Conservation (phyloP, 2,888 invertebrate genomes). For the Dusona sp. region DNA sequence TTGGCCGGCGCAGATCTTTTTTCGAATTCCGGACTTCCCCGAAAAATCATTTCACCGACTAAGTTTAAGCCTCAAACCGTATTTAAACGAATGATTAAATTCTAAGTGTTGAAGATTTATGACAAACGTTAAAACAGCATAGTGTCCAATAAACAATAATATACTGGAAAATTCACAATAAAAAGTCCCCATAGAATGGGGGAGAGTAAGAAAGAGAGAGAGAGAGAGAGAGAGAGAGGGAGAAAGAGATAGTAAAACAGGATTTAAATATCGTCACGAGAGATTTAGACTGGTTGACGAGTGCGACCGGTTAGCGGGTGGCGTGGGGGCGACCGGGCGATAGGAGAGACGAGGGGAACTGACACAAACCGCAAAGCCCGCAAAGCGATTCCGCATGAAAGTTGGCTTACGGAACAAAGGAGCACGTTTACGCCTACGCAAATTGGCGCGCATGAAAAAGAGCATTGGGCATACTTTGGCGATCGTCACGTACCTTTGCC, state of each 20-base stretch:
- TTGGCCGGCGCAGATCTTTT: too few species aligned
- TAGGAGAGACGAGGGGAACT: background rate
- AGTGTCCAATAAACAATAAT: constrained; percentile 10
- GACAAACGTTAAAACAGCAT: constrained; percentile 8
- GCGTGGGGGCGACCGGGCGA: background rate
- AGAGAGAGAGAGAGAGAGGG: constrained; percentile 15
- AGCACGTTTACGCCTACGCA: constrained; percentile 61
- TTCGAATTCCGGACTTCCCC: background rate
- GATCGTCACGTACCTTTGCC: background rate
- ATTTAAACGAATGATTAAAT: constrained; percentile 10
- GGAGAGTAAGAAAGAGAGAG: constrained; percentile 15
- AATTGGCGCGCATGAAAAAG: constrained; percentile 9
- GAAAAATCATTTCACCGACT: background rate
- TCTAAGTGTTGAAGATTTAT: constrained; percentile 14
- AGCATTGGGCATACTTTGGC: background rate
- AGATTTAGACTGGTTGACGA: constrained; percentile 35
- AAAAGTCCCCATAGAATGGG: background rate
- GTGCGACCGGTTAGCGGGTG: constrained; percentile 22
- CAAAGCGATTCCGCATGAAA: constrained; percentile 59
- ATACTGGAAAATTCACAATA: constrained; percentile 3
- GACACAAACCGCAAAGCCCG: constrained; percentile 41
- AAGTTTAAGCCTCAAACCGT: background rate
- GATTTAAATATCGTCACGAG: constrained; percentile 55
- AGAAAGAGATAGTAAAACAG: constrained; percentile 48
- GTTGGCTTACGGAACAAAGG: constrained; percentile 64